phyloP scores from a whole-genome alignment of 2,888 invertebrate species.

The Tolmerus cingulatus region DNA sequence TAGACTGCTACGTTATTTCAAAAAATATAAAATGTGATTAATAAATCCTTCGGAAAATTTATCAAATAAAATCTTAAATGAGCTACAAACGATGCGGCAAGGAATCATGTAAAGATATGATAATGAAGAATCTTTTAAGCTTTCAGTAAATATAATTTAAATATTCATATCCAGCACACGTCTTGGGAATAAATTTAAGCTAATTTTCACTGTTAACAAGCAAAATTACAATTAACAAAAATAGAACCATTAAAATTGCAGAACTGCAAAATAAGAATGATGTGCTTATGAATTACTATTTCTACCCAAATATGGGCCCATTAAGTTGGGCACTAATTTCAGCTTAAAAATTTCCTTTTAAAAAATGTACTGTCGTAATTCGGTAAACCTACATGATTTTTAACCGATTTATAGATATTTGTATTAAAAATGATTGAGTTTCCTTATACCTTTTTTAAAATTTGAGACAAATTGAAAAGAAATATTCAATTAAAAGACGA shows the following conservation, averaged over 20 bases:
- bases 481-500: background rate
- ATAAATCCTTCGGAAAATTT: background rate
- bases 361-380: background rate
- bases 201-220: background rate
- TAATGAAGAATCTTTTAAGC: background rate
- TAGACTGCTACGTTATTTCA: background rate
- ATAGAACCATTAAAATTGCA: background rate
- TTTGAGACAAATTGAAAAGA: background rate
- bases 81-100: background rate
- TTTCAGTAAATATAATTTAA: background rate
- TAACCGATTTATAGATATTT: background rate
- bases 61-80: background rate
- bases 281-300: background rate
- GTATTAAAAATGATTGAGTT: background rate
- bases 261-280: background rate
- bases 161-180: background rate
- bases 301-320: background rate
- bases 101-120: background rate
- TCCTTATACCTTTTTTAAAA: background rate
- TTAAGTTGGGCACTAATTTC: background rate
- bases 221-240: background rate
- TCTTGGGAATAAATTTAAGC: background rate
- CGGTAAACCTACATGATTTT: background rate
- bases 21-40: background rate
- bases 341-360: background rate